These are phyloP conservation scores for Rallus limicola DNA, from an alignment of 2,113 vertebrate species.

Conservation along the genomic window DNA sequence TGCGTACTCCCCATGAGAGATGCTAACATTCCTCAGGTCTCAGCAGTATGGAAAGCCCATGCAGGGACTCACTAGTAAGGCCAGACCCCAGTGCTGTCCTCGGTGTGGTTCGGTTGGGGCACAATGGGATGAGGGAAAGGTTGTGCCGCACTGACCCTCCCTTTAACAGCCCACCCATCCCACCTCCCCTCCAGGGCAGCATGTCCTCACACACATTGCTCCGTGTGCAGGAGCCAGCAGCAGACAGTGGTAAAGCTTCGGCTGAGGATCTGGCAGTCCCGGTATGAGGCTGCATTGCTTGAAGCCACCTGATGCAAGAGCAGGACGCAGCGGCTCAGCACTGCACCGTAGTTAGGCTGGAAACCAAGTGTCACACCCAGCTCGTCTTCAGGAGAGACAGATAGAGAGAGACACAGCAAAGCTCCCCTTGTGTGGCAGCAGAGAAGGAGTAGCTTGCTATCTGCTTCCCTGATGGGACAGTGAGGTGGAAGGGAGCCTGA, in stretches of 20 bases:
- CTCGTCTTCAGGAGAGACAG: neutral
- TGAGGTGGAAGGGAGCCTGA: neutral
- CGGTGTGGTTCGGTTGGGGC: fast-evolving
- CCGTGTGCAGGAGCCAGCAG: fast-evolving
- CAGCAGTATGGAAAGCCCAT: neutral
- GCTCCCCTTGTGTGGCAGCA: fast-evolving
- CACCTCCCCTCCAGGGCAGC: fast-evolving
- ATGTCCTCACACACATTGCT: neutral
- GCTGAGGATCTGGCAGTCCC: neutral
- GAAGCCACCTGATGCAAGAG: neutral
- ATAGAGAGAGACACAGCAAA: neutral
- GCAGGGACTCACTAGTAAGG: fast-evolving
- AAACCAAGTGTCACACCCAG: neutral
- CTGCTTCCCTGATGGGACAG: neutral
- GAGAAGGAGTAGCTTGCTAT: neutral
- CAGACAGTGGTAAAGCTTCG: neutral
- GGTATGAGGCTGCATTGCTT: fast-evolving
- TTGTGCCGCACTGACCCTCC: neutral
- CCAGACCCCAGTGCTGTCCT: neutral
- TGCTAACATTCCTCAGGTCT: neutral
- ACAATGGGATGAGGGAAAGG: neutral
- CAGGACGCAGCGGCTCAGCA: fast-evolving
- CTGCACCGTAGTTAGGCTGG: neutral
- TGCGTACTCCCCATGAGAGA: neutral
- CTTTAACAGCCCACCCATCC: neutral